phyloP scores from a whole-genome alignment of 2,797 vertebrate species.

The Sphenopsis melanotis region DNA sequence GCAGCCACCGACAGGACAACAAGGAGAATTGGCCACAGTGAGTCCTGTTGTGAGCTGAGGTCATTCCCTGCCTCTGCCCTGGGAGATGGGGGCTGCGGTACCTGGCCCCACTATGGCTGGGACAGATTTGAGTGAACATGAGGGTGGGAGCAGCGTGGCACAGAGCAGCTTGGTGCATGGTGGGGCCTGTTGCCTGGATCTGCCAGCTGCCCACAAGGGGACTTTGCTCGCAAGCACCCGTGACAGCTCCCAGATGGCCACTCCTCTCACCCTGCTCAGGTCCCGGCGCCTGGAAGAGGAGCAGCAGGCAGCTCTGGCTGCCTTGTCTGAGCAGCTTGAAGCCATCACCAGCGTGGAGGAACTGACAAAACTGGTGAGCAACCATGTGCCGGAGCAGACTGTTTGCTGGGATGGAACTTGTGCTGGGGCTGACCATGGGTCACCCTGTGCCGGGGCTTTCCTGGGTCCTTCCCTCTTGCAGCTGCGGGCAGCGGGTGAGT shows the following conservation, averaged over 20 bases:
- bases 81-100: accelerated
- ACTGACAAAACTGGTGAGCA: slow-evolving; percentile 84
- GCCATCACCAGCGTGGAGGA: slow-evolving; percentile 87
- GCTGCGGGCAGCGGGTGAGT: slow-evolving; percentile 85
- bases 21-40: slow-evolving; percentile 94
- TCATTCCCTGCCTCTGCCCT: background rate
- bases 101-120: background rate
- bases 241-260: accelerated
- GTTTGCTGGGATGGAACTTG: background rate
- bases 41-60: background rate
- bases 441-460: background rate
- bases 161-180: accelerated
- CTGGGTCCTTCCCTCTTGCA: slow-evolving; percentile 25
- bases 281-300: slow-evolving; percentile 75
- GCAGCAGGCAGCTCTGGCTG: slow-evolving; percentile 76
- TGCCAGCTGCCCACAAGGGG: background rate
- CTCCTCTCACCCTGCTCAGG: background rate
- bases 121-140: background rate
- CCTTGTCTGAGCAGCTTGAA: slow-evolving; percentile 82
- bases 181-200: background rate
- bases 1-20: slow-evolving; percentile 82
- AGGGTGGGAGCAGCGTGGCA: background rate
- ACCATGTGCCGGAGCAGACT: accelerated
- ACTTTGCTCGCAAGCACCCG: background rate
- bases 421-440: background rate